Conservation (phyloP, 1,140 invertebrate genomes). For the Camponotus pennsylvanicus region DNA sequence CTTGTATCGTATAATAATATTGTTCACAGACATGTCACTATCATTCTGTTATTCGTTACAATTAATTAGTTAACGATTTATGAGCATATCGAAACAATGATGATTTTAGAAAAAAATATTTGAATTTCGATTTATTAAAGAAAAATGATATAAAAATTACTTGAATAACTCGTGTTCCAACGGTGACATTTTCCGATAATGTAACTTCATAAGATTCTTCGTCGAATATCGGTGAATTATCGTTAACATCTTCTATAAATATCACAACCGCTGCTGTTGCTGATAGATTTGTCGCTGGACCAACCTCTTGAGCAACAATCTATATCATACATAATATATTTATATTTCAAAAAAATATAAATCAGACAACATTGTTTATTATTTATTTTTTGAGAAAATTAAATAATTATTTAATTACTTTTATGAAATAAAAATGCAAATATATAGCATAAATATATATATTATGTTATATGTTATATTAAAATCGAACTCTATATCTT, state of each 20-base stretch:
- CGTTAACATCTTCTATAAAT: conserved; percentile 95
- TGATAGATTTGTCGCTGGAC: conserved; percentile 91
- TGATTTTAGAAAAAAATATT: too few species aligned
- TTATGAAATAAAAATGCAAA: neutral
- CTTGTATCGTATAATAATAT: too few species aligned
- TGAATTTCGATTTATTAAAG: neutral
- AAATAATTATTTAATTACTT: neutral
- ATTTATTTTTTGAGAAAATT: neutral
- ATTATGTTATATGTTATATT: neutral
- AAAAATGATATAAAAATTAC: conserved; percentile 84
- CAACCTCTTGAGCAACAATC: conserved; percentile 93
- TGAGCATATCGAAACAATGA: too few species aligned
- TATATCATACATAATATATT: conserved; percentile 76
- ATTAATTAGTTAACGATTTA: too few species aligned
- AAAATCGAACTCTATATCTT: neutral
- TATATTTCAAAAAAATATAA: neutral
- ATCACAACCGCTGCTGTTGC: conserved; percentile 91
- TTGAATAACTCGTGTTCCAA: conserved; percentile 91
- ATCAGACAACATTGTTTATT: neutral
- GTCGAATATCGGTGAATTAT: conserved; percentile 94
- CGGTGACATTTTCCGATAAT: conserved; percentile 92
- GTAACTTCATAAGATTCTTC: conserved; percentile 91
- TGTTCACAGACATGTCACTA: too few species aligned
- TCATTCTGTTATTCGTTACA: too few species aligned
- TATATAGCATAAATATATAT: neutral